Evolutionary conservation across 2,888 invertebrate genomes (phyloP).

Genomic region (Cotesia congregata): DNA sequence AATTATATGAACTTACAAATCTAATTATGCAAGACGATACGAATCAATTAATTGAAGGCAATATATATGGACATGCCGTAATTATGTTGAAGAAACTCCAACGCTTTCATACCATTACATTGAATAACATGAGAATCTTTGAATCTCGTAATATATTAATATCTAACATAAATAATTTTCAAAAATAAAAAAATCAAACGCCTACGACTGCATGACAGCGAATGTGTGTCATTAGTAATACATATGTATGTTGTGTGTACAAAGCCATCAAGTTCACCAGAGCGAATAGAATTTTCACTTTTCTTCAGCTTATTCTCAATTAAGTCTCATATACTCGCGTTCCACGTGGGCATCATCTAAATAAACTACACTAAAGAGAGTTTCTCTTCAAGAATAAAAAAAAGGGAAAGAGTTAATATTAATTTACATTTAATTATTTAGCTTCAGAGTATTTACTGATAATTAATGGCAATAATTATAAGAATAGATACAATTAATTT

Average conservation of each 20-base stretch:
- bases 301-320: background rate
- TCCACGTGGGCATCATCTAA: background rate
- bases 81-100: too few species aligned
- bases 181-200: background rate
- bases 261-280: conserved; percentile 31
- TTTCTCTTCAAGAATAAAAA: background rate
- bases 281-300: conserved; percentile 21
- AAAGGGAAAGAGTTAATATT: background rate
- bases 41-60: too few species aligned
- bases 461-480: background rate
- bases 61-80: too few species aligned
- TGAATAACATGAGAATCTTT: background rate
- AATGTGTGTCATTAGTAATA: conserved; percentile 8
- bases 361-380: background rate
- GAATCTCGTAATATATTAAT: background rate
- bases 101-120: background rate
- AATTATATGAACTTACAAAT: too few species aligned
- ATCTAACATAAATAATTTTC: background rate
- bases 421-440: conserved; percentile 8
- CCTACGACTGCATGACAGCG: background rate
- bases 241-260: background rate
- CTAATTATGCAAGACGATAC: too few species aligned
- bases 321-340: background rate
- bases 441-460: background rate
- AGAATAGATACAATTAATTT: conserved; percentile 27